Evolutionary conservation across 2,113 vertebrate species (phyloP).

Genomic region (Chaetops frenatus): DNA sequence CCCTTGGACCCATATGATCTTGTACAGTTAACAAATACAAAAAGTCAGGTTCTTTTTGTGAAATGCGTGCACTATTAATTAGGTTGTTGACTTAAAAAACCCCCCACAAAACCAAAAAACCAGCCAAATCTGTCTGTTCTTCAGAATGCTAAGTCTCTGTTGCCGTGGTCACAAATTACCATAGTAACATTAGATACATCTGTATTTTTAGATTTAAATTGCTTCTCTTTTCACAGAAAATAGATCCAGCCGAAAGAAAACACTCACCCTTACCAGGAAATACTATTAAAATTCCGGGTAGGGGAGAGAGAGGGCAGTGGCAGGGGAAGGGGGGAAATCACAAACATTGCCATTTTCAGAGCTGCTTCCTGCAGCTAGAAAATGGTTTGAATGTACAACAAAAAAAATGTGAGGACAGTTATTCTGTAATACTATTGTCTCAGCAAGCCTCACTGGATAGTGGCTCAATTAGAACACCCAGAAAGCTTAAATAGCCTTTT

Average conservation of each 20-base stretch:
- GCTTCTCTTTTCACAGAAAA: background rate
- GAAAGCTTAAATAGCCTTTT: background rate
- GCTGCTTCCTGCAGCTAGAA: background rate
- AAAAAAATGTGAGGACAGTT: background rate
- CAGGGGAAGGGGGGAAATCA: background rate
- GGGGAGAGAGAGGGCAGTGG: too few relatives aligned
- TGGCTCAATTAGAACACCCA: background rate
- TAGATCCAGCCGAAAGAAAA: background rate
- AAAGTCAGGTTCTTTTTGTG: background rate
- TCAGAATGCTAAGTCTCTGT: conserved; percentile 9
- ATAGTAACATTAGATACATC: conserved; percentile 34
- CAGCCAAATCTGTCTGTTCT: background rate
- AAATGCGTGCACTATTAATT: background rate
- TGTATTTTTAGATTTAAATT: conserved; percentile 33
- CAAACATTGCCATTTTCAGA: background rate
- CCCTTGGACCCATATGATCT: background rate
- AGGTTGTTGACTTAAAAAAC: background rate
- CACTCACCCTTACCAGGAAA: background rate
- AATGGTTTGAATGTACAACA: background rate
- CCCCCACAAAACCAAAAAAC: background rate
- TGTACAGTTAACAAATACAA: background rate
- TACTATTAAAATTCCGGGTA: background rate
- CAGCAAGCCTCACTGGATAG: background rate
- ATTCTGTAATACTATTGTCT: background rate
- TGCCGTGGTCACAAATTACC: conserved; percentile 40